Base-by-base conservation (phyloP, 2,113 vertebrate species). In the Noturus placidus region DNA sequence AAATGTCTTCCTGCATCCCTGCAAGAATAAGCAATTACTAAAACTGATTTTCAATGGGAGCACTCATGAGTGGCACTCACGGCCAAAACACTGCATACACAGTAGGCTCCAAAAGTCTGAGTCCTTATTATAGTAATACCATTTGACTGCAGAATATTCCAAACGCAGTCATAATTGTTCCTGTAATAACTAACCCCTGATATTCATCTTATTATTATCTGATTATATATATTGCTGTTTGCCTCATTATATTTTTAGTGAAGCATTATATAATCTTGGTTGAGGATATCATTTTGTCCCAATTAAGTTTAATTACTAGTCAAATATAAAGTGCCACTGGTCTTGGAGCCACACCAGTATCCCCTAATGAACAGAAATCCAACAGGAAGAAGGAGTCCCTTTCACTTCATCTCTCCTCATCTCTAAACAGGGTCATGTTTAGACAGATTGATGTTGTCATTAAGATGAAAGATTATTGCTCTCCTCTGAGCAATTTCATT, bases 101-200 rank as follows among this genome's bases (percentile, higher is more conserved):
- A 83, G 56, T 61, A 63, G 30, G 5, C 19, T 27, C 52, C 52
- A 57, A 54, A 33, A 80, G 78, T 38, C 35, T 42, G 77, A 56
- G 52, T 80, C 30, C 54, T 54, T 33, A 80, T 54, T 81, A 81
- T 50, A 15, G 4, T 74, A 74, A 76, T 77, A 50, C 27, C 9
- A 50, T 77, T 50, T 77, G 74, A 50, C 74, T 77, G 42, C 74
- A 50, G 69, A 77, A 77, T 77, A 13, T 11, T 77, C 42, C 42
- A 2, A 50, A 46, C 13, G 4, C 70, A 27, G 11, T 50, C 42
- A 50, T 14, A 50, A 50, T 50, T 50, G 74, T 11, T 46, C 27
- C 74, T 77, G 74, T 50, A 77, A 77, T 50, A 77, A 76, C 72
- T 76, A 27, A 50, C 22, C 22, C 42, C 20, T 50, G 74, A 14